Evolutionary conservation across 2,797 vertebrate genomes (phyloP), one percentile per base, ranked within the genome.

Genomic region (Microtus californicus): DNA sequence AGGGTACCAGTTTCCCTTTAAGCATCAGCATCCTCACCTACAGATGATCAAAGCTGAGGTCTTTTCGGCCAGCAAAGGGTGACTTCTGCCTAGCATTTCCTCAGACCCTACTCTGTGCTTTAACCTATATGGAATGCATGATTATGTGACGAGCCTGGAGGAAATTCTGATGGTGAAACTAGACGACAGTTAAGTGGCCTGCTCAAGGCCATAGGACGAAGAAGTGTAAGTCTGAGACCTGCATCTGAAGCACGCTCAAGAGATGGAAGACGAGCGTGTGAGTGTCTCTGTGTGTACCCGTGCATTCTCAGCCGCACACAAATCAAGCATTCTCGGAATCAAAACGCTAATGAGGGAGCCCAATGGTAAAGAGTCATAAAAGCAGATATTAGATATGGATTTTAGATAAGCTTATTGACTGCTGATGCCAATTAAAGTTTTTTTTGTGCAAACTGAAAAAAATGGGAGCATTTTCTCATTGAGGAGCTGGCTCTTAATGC

Each of bases 401-500:
- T 94, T 81, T 87, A 69, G 71, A 51, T 93, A 76, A 85, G 87
- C 74, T 71, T 92, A 78, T 93, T 89, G 95, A 65, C 37, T 48
- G 1, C 37, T 61, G 92, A 79, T 63, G 54, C 31, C 61, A 71
- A 10, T n/a, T 69, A 85, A 95, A 89, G 21, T 74, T 90, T 69
- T 92, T 43, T 74, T 83, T 74, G 65, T 59, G 48, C 29, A 87
- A 78, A 89, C 2, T 61, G 14, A 71, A 48, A 59, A 94, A 93
- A 88, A 90, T 15, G 34, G 92, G 89, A 90, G 12, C 17, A 48
- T 96, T 95, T 97, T 97, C 77, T 87, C 82, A 54, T 19, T 43
- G 69, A 95, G 77, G 19, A 59, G 54, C 37, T 13, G 45, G 74
- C 19, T 92, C 87, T 90, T 92, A 80, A 65, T 90, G 86, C 77